Evolutionary conservation across 2,797 vertebrate species (phyloP), one percentile per base, ranked within the genome.

Genomic region (Smutsia gigantea): DNA sequence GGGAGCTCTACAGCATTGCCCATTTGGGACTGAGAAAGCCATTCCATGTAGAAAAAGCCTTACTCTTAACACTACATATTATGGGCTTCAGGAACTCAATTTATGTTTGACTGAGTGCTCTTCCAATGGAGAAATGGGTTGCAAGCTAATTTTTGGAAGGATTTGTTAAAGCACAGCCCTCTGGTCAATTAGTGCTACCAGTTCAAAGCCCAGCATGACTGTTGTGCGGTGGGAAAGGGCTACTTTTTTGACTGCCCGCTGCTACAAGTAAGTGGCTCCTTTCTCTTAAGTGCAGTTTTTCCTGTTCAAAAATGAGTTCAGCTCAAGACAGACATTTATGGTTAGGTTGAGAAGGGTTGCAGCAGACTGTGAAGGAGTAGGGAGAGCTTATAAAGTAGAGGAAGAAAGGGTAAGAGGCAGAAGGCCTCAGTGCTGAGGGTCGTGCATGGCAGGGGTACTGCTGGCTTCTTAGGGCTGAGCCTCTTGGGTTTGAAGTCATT

Each of bases 201-300:
- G 31, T 92, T 39, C 66, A 49, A 29, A 90, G 55, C 46, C 29
- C 15, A 39, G 27, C 15, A 39, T 78, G 49, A 37, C 15, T 66
- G 15, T 21, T 11, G 1, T 66, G 4, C 13, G 27, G 17, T 49
- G 61, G 61, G 13, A 39, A 72, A 85, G 64, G 53, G 27, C 34
- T 72, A 3, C 59, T 79, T 39, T n/a, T 49, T 37, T 69, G 21
- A 81, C 53, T 77, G 34, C 17, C 46, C 8, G 46, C n/a, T 87
- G 51, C 21, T 39, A n/a, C 34, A 21, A 57, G 6, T 87, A 21
- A 57, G 6, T 83, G 61, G 34, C 29, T 68, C 18, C 59, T 89
- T 81, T 84, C n/a, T 59, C 59, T 72, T 87, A 66, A 86, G 74
- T n/a, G 69, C 23, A 90, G 21, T 88, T 74, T 91, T 86, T 31